These are phyloP conservation scores for Nezara viridula DNA, from an alignment of 2,888 invertebrate species.

Conservation along the genomic window DNA sequence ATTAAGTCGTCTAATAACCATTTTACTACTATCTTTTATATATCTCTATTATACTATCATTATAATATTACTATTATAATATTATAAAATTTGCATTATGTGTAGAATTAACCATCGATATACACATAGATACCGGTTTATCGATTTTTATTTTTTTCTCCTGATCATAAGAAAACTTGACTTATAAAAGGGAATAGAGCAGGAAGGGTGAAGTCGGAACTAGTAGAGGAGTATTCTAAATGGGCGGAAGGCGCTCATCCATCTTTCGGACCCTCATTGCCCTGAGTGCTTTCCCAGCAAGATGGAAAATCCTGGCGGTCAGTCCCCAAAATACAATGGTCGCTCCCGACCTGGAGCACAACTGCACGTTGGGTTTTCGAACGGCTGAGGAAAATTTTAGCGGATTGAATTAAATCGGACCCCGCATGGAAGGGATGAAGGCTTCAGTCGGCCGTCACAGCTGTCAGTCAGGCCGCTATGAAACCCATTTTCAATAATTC, in stretches of 20 bases:
- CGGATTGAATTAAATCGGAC: background rate
- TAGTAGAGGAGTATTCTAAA: background rate
- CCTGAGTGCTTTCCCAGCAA: background rate
- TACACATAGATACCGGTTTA: too few relatives aligned
- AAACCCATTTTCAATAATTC: conserved; percentile 7
- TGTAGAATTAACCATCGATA: too few relatives aligned
- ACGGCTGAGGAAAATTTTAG: background rate
- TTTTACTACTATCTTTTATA: too few relatives aligned
- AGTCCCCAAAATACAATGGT: background rate
- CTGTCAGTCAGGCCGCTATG: background rate
- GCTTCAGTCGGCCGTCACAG: background rate
- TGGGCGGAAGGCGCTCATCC: background rate
- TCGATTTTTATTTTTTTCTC: background rate
- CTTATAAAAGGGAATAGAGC: background rate
- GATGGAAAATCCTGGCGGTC: background rate
- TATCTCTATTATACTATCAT: too few relatives aligned
- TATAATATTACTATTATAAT: too few relatives aligned
- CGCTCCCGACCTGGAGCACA: background rate
- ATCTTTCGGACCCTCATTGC: background rate
- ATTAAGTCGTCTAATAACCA: too few relatives aligned
- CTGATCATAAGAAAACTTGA: background rate
- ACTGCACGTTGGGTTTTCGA: background rate
- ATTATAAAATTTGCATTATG: too few relatives aligned
- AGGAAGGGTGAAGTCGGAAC: background rate
- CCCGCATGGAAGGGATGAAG: background rate